Evolutionary conservation across 2,113 vertebrate species (phyloP).

Genomic region (Cochlearius cochlearius): DNA sequence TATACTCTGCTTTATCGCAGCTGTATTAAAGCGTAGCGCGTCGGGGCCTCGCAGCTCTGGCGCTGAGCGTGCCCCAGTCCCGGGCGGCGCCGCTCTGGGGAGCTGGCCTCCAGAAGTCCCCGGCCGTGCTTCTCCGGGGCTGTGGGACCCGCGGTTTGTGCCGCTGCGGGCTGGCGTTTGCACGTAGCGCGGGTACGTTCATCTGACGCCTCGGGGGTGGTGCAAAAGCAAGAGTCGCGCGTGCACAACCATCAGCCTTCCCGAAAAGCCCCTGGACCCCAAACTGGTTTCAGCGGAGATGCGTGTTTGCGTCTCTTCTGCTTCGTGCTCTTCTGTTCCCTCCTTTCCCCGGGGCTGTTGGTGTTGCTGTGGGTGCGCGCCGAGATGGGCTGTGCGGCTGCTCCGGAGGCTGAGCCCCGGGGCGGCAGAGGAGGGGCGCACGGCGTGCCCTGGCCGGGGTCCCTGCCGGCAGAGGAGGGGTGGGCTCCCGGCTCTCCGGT

Average conservation of each 20-base stretch:
- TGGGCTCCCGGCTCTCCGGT: neutral
- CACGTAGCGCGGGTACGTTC: accelerated
- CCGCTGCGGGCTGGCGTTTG: accelerated
- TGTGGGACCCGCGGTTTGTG: neutral
- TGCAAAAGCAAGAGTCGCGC: neutral
- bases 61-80: accelerated
- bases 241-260: neutral
- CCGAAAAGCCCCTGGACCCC: neutral
- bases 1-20: neutral
- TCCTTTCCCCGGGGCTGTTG: accelerated
- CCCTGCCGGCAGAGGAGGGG: neutral
- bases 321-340: neutral
- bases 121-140: accelerated
- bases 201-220: neutral
- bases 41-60: neutral
- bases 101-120: neutral
- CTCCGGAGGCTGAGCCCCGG: neutral
- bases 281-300: neutral
- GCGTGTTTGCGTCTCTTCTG: neutral
- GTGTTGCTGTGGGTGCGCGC: neutral
- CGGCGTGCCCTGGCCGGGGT: accelerated
- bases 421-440: neutral
- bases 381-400: accelerated
- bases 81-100: neutral
- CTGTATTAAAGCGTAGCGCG: neutral